phyloP scores from a whole-genome alignment of 2,888 invertebrate species.

The Habrosyne pyritoides region DNA sequence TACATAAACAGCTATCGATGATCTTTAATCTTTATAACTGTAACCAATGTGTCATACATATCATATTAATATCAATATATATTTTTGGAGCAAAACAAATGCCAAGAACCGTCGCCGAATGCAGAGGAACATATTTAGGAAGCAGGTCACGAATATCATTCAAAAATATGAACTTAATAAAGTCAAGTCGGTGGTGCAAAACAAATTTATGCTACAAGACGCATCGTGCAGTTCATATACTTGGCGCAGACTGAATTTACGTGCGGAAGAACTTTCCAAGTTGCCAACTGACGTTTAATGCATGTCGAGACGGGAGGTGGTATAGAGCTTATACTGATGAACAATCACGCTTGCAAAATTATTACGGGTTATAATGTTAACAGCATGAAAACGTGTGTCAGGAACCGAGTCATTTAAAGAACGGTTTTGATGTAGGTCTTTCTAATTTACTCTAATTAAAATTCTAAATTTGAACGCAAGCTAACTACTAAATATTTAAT shows the following conservation, averaged over 20 bases:
- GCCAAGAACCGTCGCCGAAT: constrained; percentile 4
- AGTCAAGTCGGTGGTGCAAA: constrained; percentile 28
- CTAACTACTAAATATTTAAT: neutral
- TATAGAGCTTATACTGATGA: neutral
- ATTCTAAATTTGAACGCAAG: neutral
- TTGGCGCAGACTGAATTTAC: constrained; percentile 35
- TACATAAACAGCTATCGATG: constrained; percentile 20
- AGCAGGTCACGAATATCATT: constrained; percentile 38
- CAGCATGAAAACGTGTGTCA: neutral
- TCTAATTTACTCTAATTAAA: neutral
- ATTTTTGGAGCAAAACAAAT: constrained; percentile 1
- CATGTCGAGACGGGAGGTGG: neutral
- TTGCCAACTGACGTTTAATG: constrained; percentile 20
- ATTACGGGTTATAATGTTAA: neutral
- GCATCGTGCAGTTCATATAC: constrained; percentile 25
- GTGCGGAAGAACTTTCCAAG: constrained; percentile 31
- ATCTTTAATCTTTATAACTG: constrained; percentile 15
- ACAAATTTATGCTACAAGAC: constrained; percentile 47
- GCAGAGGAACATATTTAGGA: constrained; percentile 17
- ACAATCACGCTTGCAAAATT: neutral
- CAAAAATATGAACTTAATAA: constrained; percentile 44
- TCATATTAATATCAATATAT: neutral
- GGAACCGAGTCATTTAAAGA: neutral
- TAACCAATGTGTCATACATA: constrained; percentile 22
- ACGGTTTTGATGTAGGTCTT: neutral